Evolutionary conservation across 2,888 invertebrate genomes (phyloP), one percentile per base, ranked within the genome.

Genomic region (Drosophila anomalata): DNA sequence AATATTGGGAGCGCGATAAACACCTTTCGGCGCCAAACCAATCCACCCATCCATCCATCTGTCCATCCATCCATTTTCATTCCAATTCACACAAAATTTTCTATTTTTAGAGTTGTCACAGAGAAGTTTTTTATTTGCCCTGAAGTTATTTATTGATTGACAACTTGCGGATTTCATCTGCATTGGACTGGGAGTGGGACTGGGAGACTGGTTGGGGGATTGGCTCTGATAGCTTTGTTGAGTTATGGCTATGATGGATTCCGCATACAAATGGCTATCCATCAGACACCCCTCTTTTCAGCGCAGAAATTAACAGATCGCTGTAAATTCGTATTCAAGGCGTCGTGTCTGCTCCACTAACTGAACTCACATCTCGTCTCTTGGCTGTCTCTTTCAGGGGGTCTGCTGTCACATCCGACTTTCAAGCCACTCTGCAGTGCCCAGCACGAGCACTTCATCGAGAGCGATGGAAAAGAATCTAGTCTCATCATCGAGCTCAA

Each of bases 401-500:
- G 89, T 62, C 79, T 85, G 60, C 78, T 87, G 42, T 71, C 89
- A 53, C 89, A 90, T 77, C 90, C 90, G 9, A 85, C 84, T 29
- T 90, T 91, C 44, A 91, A 91, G 75, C 90, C 90, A 46, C 78
- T 91, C 33, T 91, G 91, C 78, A 90, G 88, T 58, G 80, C 79
- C 12, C 90, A 90, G 76, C 84, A 90, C 47, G 91, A 91, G 62
- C 89, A 90, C 44, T 91, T 89, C 75, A 87, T 92, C 54, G 90
- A 90, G 57, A 91, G 91, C 71, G 90, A 91, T 24, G 91, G 92
- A 69, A 90, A 89, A 63, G 90, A 91, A 79, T 92, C 92, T 79
- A 91, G 91, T 86, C 88, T 92, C 14, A 89, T 90, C 72, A 89
- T 92, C 52, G 91, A 92, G 71, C 89, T 92, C 56, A 89, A 90